Evolutionary conservation across 1,140 invertebrate species (phyloP), one percentile per base, ranked within the genome.

Genomic region (Pseudomyrmex pallidus): DNA sequence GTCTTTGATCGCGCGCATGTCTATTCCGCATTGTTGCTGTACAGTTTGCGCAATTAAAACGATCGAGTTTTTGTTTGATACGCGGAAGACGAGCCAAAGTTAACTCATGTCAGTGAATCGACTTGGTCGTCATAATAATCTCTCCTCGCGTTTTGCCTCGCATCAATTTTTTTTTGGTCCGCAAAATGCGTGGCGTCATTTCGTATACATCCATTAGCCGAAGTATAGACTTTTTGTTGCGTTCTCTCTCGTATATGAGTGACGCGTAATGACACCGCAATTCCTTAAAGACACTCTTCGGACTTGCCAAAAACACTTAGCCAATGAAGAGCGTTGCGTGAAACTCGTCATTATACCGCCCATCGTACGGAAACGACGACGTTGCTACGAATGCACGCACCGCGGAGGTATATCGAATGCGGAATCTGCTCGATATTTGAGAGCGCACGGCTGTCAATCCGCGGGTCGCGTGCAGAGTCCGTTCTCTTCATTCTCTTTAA

Each of bases 251-350:
- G 83, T 66, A 22, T 66, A 22, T 52, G 57, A 66, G 70, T 73
- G 66, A 62, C 85, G 17, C 83, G 59, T 82, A 82, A 82, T 74
- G 72, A 74, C 70, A 74, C 57, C 22, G 82, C 82, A 57, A 62
- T 76, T 83, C n/a, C 20, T 22, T 46, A 52, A 44, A 57, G 78
- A 67, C 35, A 74, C 85, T 70, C 61, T 35, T 72, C n/a, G 15
- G 17, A 3, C 17, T 2, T 44, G 13, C 8, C 10, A 44, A 48
- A 67, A 85, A 67, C 77, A 56, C 59, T 67, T 76, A 57, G 35
- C 46, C 76, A 50, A 74, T 56, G 64, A 70, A 74, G 62, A 44
- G 50, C 56, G n/a, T 57, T 61, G 44, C 68, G 10, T 66, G 74
- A 52, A 70, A 70, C 80, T 54, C n/a, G 22, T 87, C 54, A 70